Percentiles rank a stretch among this genome's conserved stretches.
These are phyloP conservation scores for Matsumurasca onukii DNA, from an alignment of 1,140 invertebrate genomes.

Conservation along the genomic window DNA sequence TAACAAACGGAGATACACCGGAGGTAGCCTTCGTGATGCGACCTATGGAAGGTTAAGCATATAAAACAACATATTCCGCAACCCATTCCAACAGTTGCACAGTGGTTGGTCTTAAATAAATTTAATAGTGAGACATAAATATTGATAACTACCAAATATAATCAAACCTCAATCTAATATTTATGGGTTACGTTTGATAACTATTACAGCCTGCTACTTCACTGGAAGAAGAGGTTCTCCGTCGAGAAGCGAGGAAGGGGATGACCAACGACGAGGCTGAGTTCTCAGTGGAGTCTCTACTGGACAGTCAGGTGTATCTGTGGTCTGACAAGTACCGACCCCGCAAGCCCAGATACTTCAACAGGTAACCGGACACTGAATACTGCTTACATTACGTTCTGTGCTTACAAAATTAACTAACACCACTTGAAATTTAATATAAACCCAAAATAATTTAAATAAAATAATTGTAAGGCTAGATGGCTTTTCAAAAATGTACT, in stretches of 20 bases:
- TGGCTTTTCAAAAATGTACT: too few species aligned
- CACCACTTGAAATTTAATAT: too few species aligned
- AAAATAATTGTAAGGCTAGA: too few species aligned
- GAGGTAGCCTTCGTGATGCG: too few species aligned
- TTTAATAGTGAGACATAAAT: neutral
- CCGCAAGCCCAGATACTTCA: conserved; percentile 96
- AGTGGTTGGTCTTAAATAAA: too few species aligned
- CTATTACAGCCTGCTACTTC: conserved; percentile 1
- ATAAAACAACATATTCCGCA: too few species aligned
- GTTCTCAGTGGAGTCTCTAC: conserved; percentile 87
- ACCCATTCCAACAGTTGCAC: too few species aligned
- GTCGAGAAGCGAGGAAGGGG: conserved; percentile 80
- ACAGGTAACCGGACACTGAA: conserved; percentile 57
- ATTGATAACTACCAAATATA: neutral
- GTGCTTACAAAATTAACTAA: too few species aligned
- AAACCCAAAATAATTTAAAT: too few species aligned
- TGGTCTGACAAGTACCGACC: conserved; percentile 99
- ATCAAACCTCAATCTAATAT: neutral
- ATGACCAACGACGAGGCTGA: conserved; percentile 88
- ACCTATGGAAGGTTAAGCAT: too few species aligned
- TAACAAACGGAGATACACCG: too few species aligned
- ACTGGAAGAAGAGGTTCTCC: conserved; percentile 62
- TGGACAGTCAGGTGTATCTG: conserved; percentile 86
- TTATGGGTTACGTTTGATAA: neutral
- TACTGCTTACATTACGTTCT: neutral